phyloP scores from a whole-genome alignment of 2,888 invertebrate genomes.

The Tuberolachnus salignus region DNA sequence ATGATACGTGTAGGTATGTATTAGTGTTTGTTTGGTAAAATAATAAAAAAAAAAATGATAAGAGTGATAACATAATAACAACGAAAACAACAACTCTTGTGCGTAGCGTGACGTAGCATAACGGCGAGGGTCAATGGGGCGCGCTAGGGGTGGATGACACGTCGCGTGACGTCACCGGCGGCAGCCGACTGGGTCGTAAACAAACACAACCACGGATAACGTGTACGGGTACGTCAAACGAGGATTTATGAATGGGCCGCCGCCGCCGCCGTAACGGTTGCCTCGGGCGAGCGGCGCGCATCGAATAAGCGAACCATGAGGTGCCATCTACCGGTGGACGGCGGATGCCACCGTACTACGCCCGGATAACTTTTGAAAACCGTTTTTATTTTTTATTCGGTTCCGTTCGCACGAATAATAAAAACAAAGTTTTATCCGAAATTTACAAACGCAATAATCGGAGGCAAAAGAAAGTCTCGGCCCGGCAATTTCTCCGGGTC shows the following conservation, averaged over 20 bases:
- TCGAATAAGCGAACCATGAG: background rate
- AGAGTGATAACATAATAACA: background rate
- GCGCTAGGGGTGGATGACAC: conserved; percentile 30
- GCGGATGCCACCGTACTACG: background rate
- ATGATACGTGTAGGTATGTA: too few species aligned
- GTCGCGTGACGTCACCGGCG: conserved; percentile 49
- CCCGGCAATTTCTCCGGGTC: too few species aligned
- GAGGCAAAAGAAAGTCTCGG: too few species aligned
- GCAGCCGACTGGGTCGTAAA: conserved; percentile 49
- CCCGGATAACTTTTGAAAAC: conserved; percentile 2
- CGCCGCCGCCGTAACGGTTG: conserved; percentile 23
- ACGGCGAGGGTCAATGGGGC: background rate
- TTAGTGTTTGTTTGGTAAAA: too few species aligned
- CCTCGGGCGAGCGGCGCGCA: conserved; percentile 9
- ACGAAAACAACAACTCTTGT: background rate
- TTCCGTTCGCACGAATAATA: background rate
- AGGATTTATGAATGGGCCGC: conserved; percentile 54
- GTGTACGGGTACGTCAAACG: conserved; percentile 51
- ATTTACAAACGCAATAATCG: too few species aligned
- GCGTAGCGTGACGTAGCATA: background rate
- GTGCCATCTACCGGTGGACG: conserved; percentile 37
- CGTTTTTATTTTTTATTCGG: background rate
- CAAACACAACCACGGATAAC: conserved; percentile 56
- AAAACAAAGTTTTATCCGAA: background rate
- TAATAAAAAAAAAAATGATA: background rate